Percentiles rank a stretch among this genome's conserved stretches.
Conservation (phyloP, 1,140 invertebrate species). For the Drosophila pectinifera region DNA sequence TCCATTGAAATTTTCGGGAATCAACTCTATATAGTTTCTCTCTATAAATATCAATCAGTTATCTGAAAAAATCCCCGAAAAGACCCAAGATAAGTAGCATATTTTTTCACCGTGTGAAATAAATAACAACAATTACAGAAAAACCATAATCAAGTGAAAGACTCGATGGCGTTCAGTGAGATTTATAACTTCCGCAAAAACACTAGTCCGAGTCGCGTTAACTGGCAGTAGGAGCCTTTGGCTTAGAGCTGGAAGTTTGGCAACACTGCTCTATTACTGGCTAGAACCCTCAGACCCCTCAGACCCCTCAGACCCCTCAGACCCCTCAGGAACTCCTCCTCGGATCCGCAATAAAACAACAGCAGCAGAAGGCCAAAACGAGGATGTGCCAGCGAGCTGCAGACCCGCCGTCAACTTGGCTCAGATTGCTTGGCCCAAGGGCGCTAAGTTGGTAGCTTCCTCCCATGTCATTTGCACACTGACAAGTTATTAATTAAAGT, state of each 20-base stretch:
- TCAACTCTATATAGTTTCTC: no score
- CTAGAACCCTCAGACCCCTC: no score
- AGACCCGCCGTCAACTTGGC: constrained; percentile 22
- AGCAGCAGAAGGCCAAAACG: background rate
- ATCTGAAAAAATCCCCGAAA: no score
- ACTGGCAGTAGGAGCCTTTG: constrained; percentile 1
- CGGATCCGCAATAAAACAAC: constrained; percentile 3
- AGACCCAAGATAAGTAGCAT: no score
- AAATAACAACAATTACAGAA: constrained; percentile 16
- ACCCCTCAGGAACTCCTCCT: background rate
- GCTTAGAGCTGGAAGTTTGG: constrained; percentile 27
- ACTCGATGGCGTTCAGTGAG: constrained; percentile 1
- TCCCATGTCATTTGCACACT: constrained; percentile 80
- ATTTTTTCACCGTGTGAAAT: background rate
- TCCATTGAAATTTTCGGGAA: background rate
- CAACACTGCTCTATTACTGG: constrained; percentile 21
- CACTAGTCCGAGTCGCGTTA: background rate
- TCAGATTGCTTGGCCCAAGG: constrained; percentile 71
- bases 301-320: no score
- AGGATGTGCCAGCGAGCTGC: constrained; percentile 7
- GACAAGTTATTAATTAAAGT: constrained; percentile 83
- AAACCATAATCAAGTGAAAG: background rate
- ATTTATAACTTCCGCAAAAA: constrained; percentile 29
- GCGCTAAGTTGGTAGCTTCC: constrained; percentile 73
- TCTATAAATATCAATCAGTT: no score